Evolutionary conservation across 2,113 vertebrate genomes (phyloP), one percentile per base, ranked within the genome.

Genomic region (human): DNA sequence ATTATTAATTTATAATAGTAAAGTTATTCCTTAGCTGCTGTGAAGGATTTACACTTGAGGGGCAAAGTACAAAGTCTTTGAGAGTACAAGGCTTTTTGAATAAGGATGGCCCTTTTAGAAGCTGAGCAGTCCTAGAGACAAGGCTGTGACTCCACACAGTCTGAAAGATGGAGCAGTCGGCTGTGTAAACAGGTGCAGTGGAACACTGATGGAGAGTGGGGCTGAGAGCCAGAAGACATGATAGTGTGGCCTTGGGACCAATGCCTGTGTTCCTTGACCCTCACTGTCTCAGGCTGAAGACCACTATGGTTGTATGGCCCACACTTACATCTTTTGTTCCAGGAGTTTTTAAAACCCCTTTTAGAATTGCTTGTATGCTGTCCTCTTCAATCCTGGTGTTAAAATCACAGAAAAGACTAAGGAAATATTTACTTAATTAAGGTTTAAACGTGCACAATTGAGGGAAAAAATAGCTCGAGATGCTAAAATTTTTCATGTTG

Each of bases 341-440:
- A 35, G 32, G 38, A 86, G 38, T 32, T 85, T 68, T 83, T 40
- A 90, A 73, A 85, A 38, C 22, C 0, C 14, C 48, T 25, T 38
- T 80, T 76, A 55, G 72, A 93, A 95, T 83, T 27, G 8, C n/a
- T 64, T 94, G 82, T 7, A 66, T 35, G 79, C 38, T 68, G 14
- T 40, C n/a, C 18, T 79, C 45, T 79, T 89, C 35, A 95, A 76
- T 76, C 17, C 52, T 52, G 5, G 8, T 66, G 12, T 93, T 23
- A 92, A 91, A 96, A 92, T 80, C 50, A 95, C 43, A 91, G 9
- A 88, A 20, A 96, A 8, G 6, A 12, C 73, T 90, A 87, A 96
- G 85, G 86, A 94, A 97, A 89, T 86, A 64, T 93, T 95, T 86
- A 64, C 13, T 96, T 76, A 76, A 96, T 97, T 93, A 93, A 97